These are phyloP conservation scores for Vollenhovia emeryi DNA, from an alignment of 1,140 invertebrate genomes.

Conservation along the genomic window DNA sequence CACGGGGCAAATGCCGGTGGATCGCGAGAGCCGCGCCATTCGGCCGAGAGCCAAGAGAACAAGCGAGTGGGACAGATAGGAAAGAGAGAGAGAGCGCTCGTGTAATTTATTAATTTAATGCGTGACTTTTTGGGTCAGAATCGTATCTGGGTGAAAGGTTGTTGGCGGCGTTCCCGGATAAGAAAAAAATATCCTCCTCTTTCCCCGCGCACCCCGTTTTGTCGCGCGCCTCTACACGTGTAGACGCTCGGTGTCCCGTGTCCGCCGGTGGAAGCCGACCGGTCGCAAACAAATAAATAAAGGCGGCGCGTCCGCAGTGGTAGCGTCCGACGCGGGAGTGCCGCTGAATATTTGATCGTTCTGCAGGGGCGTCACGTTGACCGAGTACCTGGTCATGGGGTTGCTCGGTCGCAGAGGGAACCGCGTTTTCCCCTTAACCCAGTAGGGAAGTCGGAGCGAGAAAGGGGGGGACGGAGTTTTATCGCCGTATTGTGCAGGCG, in stretches of 20 bases:
- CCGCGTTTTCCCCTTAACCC: slow-evolving; percentile 58
- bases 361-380: slow-evolving; percentile 56
- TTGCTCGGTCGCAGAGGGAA: slow-evolving; percentile 30
- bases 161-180: slow-evolving; percentile 79
- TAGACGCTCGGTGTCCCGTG: slow-evolving; percentile 50
- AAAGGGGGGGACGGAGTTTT: slow-evolving; percentile 36
- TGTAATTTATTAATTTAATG: slow-evolving; percentile 84
- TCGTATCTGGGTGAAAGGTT: slow-evolving; percentile 76
- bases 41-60: slow-evolving; percentile 80
- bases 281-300: slow-evolving; percentile 79
- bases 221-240: slow-evolving; percentile 63
- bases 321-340: slow-evolving; percentile 52
- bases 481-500: slow-evolving; percentile 38
- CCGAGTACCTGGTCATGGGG: slow-evolving; percentile 58
- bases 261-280: not conserved
- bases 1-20: slow-evolving; percentile 70
- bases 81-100: slow-evolving; percentile 51
- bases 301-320: slow-evolving; percentile 53
- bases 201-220: slow-evolving; percentile 13
- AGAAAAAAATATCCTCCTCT: slow-evolving; percentile 72
- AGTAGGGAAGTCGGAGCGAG: slow-evolving; percentile 52
- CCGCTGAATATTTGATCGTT: slow-evolving; percentile 72
- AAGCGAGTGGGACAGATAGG: not conserved
- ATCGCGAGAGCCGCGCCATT: slow-evolving; percentile 78
- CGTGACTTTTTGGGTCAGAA: slow-evolving; percentile 83